phyloP scores from a whole-genome alignment of 1,140 invertebrate species.

The Drosophila nikananu region DNA sequence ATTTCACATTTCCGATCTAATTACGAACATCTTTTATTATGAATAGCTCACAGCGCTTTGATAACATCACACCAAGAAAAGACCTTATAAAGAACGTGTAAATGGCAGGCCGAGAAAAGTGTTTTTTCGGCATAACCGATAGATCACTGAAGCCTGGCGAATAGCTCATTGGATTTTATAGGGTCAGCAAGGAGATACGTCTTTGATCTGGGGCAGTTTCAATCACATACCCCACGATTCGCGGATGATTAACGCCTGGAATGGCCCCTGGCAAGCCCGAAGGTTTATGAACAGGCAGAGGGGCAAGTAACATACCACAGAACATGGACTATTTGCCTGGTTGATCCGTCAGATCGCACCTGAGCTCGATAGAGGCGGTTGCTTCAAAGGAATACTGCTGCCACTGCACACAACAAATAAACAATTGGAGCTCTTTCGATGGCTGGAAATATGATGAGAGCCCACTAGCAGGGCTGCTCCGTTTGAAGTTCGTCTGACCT shows the following conservation, averaged over 20 bases:
- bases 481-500: conserved; percentile 62
- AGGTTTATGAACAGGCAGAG: conserved; percentile 2
- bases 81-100: conserved; percentile 24
- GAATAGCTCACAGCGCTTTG: conserved; percentile 16
- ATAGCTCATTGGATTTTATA: conserved; percentile 66
- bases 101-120: conserved; percentile 2
- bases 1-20: conserved; percentile 1
- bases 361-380: conserved; percentile 60
- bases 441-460: conserved; percentile 60
- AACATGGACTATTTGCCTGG: background rate
- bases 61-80: conserved; percentile 27
- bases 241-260: conserved; percentile 68
- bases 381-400: conserved; percentile 62
- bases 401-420: conserved; percentile 54
- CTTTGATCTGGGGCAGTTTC: conserved; percentile 59
- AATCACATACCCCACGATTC: conserved; percentile 39
- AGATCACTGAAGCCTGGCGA: conserved; percentile 48
- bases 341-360: conserved; percentile 62
- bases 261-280: background rate
- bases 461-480: conserved; percentile 34
- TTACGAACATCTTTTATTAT: background rate
- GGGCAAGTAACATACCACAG: background rate
- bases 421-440: conserved; percentile 57
- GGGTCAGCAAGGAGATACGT: conserved; percentile 34
- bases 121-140: conserved; percentile 16